Percentiles rank a stretch among this genome's conserved stretches.
Conservation (phyloP, 2,113 vertebrate genomes). For the Nannospalax galili region DNA sequence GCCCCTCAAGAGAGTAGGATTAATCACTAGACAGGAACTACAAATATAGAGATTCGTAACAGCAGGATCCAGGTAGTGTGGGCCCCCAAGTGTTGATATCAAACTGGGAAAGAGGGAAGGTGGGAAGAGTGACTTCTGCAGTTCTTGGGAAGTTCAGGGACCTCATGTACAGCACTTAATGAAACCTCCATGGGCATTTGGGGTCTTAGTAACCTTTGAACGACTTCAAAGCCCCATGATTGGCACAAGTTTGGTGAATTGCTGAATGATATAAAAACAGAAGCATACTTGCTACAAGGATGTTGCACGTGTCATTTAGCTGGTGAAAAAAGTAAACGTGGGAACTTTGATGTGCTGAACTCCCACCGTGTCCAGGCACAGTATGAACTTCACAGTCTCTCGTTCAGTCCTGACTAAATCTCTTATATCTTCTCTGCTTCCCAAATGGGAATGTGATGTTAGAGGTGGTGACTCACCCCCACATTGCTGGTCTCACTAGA, state of each 20-base stretch:
- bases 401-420: background rate
- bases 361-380: background rate
- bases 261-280: constrained; percentile 2
- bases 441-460: background rate
- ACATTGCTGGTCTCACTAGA: background rate
- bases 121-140: background rate
- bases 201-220: constrained; percentile 18
- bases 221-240: background rate
- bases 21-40: background rate
- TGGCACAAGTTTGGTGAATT: background rate
- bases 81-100: background rate
- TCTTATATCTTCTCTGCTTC: background rate
- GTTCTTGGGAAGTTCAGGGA: background rate
- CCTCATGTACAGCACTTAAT: background rate
- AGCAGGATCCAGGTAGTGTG: background rate
- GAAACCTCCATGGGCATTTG: background rate
- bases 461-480: background rate
- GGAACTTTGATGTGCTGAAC: background rate
- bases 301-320: background rate
- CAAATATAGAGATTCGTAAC: background rate
- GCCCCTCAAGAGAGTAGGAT: background rate
- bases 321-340: background rate
- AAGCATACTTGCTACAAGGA: background rate
- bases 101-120: background rate
- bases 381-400: background rate